Evolutionary conservation across 2,888 invertebrate species (phyloP).

Genomic region (Seira sanloemensis): DNA sequence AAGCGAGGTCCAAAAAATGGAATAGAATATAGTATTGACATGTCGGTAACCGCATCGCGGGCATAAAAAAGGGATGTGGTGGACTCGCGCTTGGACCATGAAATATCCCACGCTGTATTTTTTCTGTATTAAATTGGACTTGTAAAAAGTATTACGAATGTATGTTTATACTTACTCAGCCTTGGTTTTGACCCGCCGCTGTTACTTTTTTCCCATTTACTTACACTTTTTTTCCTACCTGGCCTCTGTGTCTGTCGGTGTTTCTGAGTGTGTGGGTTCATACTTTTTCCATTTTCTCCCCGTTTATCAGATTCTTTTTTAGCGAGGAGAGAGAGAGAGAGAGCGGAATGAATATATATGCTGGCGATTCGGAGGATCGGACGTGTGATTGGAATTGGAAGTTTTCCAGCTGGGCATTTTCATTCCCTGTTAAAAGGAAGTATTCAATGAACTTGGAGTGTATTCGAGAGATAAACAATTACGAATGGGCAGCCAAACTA

Average conservation of each 20-base stretch:
- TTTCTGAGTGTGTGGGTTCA: too few relatives aligned
- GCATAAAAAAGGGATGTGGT: slow-evolving; percentile 14
- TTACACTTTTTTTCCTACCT: too few relatives aligned
- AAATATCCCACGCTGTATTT: not conserved
- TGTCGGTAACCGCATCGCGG: slow-evolving; percentile 22
- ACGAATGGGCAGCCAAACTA: not conserved
- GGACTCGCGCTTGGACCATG: slow-evolving; percentile 1
- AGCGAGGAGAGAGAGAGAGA: too few relatives aligned
- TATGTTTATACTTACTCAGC: too few relatives aligned
- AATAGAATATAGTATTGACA: slow-evolving; percentile 32
- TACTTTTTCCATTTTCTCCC: too few relatives aligned
- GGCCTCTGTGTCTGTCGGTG: too few relatives aligned
- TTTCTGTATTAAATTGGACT: too few relatives aligned
- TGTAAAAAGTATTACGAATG: too few relatives aligned
- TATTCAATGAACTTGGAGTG: not conserved
- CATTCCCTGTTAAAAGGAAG: not conserved
- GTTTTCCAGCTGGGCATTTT: not conserved
- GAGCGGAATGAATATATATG: too few relatives aligned
- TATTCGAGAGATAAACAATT: not conserved
- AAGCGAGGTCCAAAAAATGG: slow-evolving; percentile 18
- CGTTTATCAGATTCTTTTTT: too few relatives aligned
- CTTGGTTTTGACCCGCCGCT: not conserved
- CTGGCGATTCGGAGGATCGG: not conserved
- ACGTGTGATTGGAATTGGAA: not conserved
- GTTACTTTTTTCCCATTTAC: too few relatives aligned